Conservation (phyloP, 1,140 invertebrate genomes). For the Planococcus citri region DNA sequence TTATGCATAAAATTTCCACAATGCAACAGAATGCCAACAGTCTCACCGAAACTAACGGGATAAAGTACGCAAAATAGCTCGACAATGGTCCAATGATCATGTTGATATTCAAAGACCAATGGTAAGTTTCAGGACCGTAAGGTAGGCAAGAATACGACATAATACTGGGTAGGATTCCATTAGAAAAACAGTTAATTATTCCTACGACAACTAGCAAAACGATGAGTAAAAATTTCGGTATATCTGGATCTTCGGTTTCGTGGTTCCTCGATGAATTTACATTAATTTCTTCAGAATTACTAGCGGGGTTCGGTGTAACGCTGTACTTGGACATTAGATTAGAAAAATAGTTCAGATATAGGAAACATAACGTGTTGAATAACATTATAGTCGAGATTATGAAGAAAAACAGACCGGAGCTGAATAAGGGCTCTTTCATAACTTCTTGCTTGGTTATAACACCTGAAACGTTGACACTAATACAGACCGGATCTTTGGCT, state of each 20-base stretch:
- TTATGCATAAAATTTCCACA: conserved; percentile 41
- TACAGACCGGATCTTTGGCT: conserved; percentile 48
- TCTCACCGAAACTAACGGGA: conserved; percentile 45
- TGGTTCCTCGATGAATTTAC: background rate
- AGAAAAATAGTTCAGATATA: conserved; percentile 31
- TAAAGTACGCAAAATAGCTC: conserved; percentile 64
- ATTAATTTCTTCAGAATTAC: background rate
- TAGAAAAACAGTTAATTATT: conserved; percentile 48
- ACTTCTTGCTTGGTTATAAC: conserved; percentile 28
- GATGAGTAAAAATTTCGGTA: conserved; percentile 19
- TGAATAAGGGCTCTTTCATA: conserved; percentile 43
- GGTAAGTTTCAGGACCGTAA: conserved; percentile 70
- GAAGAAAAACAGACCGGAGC: conserved; percentile 52
- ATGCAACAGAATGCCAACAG: conserved; percentile 42
- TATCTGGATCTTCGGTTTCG: background rate
- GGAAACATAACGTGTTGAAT: conserved; percentile 44
- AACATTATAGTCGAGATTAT: conserved; percentile 47
- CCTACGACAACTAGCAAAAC: conserved; percentile 42
- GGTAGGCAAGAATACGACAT: conserved; percentile 80
- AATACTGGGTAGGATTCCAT: conserved; percentile 68
- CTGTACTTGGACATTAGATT: background rate
- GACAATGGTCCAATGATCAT: conserved; percentile 71
- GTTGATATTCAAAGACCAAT: conserved; percentile 65
- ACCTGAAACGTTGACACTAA: conserved; percentile 26
- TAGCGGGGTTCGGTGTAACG: background rate